Percentiles rank a stretch among this genome's conserved stretches.
Evolutionary conservation across 2,888 invertebrate species (phyloP).

Genomic region (Archips crataeganus): DNA sequence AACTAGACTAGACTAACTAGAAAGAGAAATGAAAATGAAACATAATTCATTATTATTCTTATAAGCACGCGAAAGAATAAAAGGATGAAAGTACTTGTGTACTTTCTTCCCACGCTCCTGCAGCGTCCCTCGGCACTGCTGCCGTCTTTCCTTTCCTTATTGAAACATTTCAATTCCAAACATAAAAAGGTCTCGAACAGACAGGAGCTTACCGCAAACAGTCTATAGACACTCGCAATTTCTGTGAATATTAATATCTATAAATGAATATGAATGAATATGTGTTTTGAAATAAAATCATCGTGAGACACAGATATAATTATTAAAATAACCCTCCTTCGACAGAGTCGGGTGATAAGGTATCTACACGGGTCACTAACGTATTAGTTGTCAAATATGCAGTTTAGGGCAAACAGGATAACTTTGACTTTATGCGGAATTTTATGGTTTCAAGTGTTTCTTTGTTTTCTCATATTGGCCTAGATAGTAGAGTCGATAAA

Average conservation of each 20-base stretch:
- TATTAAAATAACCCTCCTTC: too few species aligned
- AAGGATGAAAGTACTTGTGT: background rate
- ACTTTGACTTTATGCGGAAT: background rate
- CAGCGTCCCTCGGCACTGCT: slow-evolving; percentile 2
- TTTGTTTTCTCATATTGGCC: background rate
- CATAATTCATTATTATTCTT: background rate
- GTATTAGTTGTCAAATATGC: too few species aligned
- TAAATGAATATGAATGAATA: too few species aligned
- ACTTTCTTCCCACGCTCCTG: slow-evolving; percentile 3
- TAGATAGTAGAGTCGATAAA: background rate
- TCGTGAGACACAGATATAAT: too few species aligned
- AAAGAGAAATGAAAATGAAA: too few species aligned
- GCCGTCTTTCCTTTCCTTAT: slow-evolving; percentile 36
- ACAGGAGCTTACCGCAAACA: slow-evolving; percentile 12
- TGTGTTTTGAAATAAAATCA: background rate
- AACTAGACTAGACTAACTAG: too few species aligned
- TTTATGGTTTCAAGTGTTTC: background rate
- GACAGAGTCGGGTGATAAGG: too few species aligned
- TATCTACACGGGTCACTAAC: too few species aligned
- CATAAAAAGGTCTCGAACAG: slow-evolving; percentile 16
- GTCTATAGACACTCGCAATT: slow-evolving; percentile 25
- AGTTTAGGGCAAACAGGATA: background rate
- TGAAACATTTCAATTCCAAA: slow-evolving; percentile 28
- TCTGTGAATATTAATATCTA: slow-evolving; percentile 12
- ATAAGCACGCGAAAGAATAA: background rate